phyloP scores from a whole-genome alignment of 2,888 invertebrate genomes.

The Sminthurides aquaticus region DNA sequence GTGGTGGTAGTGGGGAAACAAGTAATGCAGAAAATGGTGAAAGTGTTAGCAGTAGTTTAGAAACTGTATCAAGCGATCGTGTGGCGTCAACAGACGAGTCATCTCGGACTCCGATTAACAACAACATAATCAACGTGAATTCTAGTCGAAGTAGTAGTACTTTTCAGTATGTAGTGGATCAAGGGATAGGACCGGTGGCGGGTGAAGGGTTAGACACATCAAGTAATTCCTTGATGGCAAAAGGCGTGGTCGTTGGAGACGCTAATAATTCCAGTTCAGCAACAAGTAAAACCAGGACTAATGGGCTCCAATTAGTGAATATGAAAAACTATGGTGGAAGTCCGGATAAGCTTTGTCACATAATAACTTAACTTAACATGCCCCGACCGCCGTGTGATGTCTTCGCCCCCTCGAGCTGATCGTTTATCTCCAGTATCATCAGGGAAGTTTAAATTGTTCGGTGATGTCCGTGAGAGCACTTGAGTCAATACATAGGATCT shows the following conservation, averaged over 20 bases:
- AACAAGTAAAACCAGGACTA: conserved; percentile 33
- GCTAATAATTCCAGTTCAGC: conserved; percentile 27
- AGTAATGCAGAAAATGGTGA: conserved; percentile 36
- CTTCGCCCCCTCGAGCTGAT: too few species aligned
- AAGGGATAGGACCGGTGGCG: conserved; percentile 17
- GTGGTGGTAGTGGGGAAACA: conserved; percentile 25
- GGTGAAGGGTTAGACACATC: conserved; percentile 24
- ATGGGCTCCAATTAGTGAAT: conserved; percentile 20
- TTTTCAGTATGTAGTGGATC: conserved; percentile 21
- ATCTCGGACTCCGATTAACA: conserved; percentile 25
- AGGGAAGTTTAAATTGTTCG: too few species aligned
- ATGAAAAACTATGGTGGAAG: conserved; percentile 22
- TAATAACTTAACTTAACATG: conserved; percentile 7
- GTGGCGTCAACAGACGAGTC: conserved; percentile 14
- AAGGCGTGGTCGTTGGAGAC: conserved; percentile 26
- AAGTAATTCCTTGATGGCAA: conserved; percentile 25
- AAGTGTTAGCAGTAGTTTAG: conserved; percentile 23
- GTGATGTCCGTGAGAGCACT: too few species aligned
- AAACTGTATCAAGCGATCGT: background rate
- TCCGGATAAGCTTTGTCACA: conserved; percentile 20
- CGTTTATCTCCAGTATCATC: too few species aligned
- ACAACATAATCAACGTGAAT: conserved; percentile 31
- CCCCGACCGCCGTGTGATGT: too few species aligned
- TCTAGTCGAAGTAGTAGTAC: conserved; percentile 40
- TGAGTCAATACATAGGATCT: too few species aligned